Base-by-base conservation (phyloP, 1,140 invertebrate genomes). In the Cydia splendana region DNA sequence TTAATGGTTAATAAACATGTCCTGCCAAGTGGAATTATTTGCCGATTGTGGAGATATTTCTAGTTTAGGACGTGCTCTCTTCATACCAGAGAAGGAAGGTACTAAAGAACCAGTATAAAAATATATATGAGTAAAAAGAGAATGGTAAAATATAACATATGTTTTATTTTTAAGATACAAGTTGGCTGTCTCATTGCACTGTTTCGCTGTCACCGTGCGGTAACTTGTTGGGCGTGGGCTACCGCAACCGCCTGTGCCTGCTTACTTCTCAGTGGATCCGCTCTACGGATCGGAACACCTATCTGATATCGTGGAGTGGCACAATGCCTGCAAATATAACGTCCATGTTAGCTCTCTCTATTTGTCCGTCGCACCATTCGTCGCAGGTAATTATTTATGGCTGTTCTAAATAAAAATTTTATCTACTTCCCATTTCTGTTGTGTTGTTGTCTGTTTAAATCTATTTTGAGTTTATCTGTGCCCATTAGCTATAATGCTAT, bases 131-230 rank as follows among this genome's bases (percentile, higher is more conserved):
- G 75, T 73, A 57, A 18, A 18, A 53, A 51, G n/a, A 57, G 82
- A 85, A 84, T 91, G 30, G 45, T 3, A 71, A 65, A 74, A 34
- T 81, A 71, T 75, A 75, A 76, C 78, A 51, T 78, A 74, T 57
- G 73, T 79, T 69, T 34, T 57, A 80, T 92, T 62, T 62, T 90
- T 80, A 85, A 96, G 95, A 95, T 85, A 93, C 94, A 76, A 94
- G 93, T 84, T 97, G 97, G 97, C 87, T 97, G n/a, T 95, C 96
- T 81, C 94, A 95, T 45, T 95, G 96, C 84, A 87, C 94, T 71
- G 91, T 97, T 71, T 95, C 96, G n/a, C 84, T 96, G n/a, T 97
- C 96, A 30, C 96, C 96, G 28, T 95, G 95, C 75, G 95, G 95
- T 62, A 97, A 97, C 86, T 81, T 97, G 48, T 89, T 98, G 76